Evolutionary conservation across 2,113 vertebrate genomes (phyloP), one percentile per base, ranked within the genome.

Genomic region (Sterrhoptilus dennistouni): DNA sequence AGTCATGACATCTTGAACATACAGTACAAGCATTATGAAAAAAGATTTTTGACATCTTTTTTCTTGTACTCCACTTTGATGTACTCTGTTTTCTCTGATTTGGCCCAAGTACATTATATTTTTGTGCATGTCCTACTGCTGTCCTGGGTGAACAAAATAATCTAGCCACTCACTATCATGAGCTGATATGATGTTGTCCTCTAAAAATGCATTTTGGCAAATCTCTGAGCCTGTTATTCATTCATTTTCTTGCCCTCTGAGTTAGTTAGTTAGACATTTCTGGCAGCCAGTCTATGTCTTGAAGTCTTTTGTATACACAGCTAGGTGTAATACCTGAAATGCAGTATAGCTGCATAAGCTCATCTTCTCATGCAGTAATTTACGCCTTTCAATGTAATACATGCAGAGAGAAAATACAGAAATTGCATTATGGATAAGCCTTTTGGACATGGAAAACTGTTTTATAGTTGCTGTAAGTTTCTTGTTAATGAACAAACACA

Each of bases 171-270:
- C 71, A 22, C 17, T 66, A 59, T 12, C 17, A n/a, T 22, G 24
- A 60, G 23, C 14, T 64, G 53, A 78, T 66, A 54, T 27, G 40
- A 75, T 64, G 23, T 44, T 33, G 45, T 84, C 44, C 31, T 66
- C 38, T 63, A 94, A 93, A 93, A 93, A 85, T 49, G 27, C 42
- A 23, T 75, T 89, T 91, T 84, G 72, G 47, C 23, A 93, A 84
- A 78, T 29, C 38, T 54, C 42, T 78, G 31, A 89, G 66, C 24
- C 81, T 71, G 40, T 33, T 84, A 25, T 87, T 93, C 53, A 57
- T 93, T 93, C 38, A 36, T 52, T 84, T 78, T 75, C 38, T 85
- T 91, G 57, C n/a, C 65, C 47, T 76, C n/a, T 93, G 68, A 75
- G 49, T 70, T 45, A 78, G 44, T 60, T 38, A 69, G 42, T 56